Base-by-base conservation (phyloP, 1,140 invertebrate species). In the Atopsyche davidsoni region DNA sequence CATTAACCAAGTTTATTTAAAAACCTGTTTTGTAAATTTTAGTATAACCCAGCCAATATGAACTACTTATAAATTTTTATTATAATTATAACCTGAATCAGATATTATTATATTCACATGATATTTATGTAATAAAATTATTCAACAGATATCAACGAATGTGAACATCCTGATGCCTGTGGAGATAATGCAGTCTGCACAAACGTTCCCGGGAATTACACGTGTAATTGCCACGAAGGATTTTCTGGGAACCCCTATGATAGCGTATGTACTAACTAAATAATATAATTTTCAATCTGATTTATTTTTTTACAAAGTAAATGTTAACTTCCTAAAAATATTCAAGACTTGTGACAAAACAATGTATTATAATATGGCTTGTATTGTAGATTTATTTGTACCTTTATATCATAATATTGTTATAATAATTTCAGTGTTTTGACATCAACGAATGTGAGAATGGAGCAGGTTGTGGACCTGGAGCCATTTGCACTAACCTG, bases 121-220 rank as follows among this genome's bases (percentile, higher is more conserved):
- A n/a, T n/a, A n/a, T n/a, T n/a, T n/a, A n/a, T n/a, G n/a, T n/a
- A n/a, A n/a, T n/a, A n/a, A n/a, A n/a, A n/a, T n/a, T n/a, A n/a
- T n/a, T n/a, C n/a, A n/a, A n/a, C 79, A 80, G 92, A 96, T 75
- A 83, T 94, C 36, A 78, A 96, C 63, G 92, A 95, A 73, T 96
- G 92, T 70, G 62, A 70, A 56, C 77, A 81, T 62, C 81, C 86
- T 10, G 78, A 79, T 57, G 80, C 86, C 44, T 95, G 90, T 63
- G 90, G 89, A 31, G 69, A 73, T 22, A 86, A 89, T 62, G 83
- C 89, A 13, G 58, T 85, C 17, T 96, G 92, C 64, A 76, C 79
- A 48, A 96, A 96, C 67, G 80, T 78, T 25, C 81, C 82, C 19
- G 92, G 92, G 61, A 93, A 93, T 67, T 92, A 91, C 64, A 91